A percentile compares a stretch with the other conserved stretches of the same genome.
Evolutionary conservation across 1,140 invertebrate genomes (phyloP).

Genomic region (Pissodes strobi): DNA sequence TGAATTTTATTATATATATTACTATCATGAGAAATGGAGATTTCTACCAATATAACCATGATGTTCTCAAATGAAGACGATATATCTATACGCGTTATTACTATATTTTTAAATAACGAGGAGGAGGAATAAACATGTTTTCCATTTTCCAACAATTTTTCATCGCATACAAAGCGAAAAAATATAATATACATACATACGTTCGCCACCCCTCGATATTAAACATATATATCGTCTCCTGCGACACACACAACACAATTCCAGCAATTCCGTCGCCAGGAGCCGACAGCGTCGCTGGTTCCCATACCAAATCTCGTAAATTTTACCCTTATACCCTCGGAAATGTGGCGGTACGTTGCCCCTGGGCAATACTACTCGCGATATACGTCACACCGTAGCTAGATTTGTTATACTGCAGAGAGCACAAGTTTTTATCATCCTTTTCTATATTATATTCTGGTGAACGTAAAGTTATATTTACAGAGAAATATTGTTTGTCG

Average conservation of each 20-base stretch:
- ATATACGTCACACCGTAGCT: constrained; percentile 30
- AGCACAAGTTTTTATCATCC: constrained; percentile 34
- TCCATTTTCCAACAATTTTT: constrained; percentile 12
- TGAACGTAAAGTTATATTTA: constrained; percentile 32
- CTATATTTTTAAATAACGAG: no score
- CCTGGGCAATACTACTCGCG: constrained; percentile 33
- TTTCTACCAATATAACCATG: no score
- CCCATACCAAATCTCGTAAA: constrained; percentile 32
- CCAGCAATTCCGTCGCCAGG: constrained; percentile 10
- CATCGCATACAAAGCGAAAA: constrained; percentile 8
- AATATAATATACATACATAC: constrained; percentile 19
- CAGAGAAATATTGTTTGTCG: constrained; percentile 32
- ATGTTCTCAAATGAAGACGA: no score
- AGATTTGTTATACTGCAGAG: constrained; percentile 34
- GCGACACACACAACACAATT: constrained; percentile 22
- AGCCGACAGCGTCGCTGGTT: constrained; percentile 18
- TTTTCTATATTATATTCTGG: constrained; percentile 31
- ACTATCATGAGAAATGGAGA: no score
- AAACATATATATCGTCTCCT: constrained; percentile 27
- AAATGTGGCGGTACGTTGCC: constrained; percentile 30
- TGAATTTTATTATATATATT: no score
- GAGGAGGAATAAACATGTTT: constrained; percentile 20
- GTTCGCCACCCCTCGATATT: constrained; percentile 25
- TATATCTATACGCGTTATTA: no score
- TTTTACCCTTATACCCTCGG: constrained; percentile 19